Evolutionary conservation across 2,113 vertebrate genomes (phyloP), one percentile per base, ranked within the genome.

Genomic region (Pachypanchax playfairii): DNA sequence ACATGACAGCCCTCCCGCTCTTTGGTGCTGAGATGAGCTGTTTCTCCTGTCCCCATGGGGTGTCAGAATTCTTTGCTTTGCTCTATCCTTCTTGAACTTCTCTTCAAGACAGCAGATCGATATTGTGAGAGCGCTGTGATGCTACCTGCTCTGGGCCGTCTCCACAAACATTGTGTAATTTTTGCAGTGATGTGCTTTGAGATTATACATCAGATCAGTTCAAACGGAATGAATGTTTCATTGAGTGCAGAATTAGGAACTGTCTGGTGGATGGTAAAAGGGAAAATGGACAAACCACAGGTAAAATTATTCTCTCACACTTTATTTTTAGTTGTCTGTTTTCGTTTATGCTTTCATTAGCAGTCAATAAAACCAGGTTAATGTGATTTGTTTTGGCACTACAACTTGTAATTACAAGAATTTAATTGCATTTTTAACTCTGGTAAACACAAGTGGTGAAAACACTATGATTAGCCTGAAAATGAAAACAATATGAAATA

Each of bases 1-100:
- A 92, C 91, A 91, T 91, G 91, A 90, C 90, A 91, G 87, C 69
- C 65, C 79, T 91, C 85, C 88, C 88, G 28, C 87, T 90, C 87
- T 91, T 89, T 90, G 89, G 88, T 88, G 83, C 85, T 55, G 74
- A 78, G 87, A 79, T 65, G 87, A 87, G 85, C 82, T 69, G 68
- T 85, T 85, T 87, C 82, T 86, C 64, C 53, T 26, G 48, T 83
- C 80, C 80, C 89, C 73, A 55, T 53, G 68, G 89, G 87, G 85
- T 88, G 86, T 75, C 80, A 64, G 79, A 80, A 69, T 25, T 88
- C 71, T 87, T 70, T 70, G 63, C 83, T 81, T 77, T 41, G 10
- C 73, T 82, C 78, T 67, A 70, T 79, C 73, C 72, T 84, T 76
- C 81, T 89, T 88, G 86, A 90, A 86, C 84, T 89, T 75, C 70